Evolutionary conservation across 2,113 vertebrate species (phyloP).

Genomic region (Apeltes quadracus): DNA sequence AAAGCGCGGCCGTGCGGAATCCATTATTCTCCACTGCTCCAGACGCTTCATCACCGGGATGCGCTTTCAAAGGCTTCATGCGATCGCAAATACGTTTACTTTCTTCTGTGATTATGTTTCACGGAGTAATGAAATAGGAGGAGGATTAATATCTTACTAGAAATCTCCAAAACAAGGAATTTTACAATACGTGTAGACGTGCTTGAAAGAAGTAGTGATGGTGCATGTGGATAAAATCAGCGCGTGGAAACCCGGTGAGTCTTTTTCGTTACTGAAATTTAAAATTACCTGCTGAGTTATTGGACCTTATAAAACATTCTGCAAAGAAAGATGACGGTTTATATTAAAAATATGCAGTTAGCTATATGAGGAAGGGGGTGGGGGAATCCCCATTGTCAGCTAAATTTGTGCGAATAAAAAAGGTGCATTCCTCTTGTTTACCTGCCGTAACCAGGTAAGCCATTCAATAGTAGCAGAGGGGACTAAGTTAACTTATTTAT

Average conservation of each 20-base stretch:
- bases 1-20: conserved; percentile 9
- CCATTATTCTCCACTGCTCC: conserved; percentile 3
- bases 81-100: background rate
- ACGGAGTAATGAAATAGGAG: background rate
- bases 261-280: background rate
- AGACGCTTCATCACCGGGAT: background rate
- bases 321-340: background rate
- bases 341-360: too few relatives aligned
- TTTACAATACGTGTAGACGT: background rate
- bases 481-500: too few relatives aligned
- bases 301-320: background rate
- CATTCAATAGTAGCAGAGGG: too few relatives aligned
- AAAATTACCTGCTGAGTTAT: background rate
- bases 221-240: background rate
- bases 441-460: too few relatives aligned
- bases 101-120: background rate
- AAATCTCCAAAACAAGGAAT: background rate
- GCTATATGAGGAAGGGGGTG: too few relatives aligned
- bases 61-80: conserved; percentile 4
- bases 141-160: background rate
- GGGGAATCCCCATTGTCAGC: too few relatives aligned
- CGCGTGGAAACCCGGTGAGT: background rate
- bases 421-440: too few relatives aligned
- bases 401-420: too few relatives aligned
- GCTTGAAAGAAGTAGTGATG: background rate